Base-by-base conservation (phyloP, 2,797 vertebrate species). In the Emys orbicularis region DNA sequence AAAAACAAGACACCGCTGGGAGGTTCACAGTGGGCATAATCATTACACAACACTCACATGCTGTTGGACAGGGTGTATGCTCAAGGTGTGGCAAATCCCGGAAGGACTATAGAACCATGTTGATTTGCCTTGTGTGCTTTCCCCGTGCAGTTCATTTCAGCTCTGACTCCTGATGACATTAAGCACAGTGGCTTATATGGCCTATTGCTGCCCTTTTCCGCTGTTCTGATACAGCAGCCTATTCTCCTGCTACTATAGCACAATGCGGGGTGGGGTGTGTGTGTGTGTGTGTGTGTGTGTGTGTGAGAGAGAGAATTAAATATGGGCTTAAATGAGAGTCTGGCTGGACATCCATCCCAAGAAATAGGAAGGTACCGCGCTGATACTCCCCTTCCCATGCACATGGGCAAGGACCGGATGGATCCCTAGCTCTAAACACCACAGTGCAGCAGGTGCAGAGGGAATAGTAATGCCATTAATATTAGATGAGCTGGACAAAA, bases 71-170 rank as follows among this genome's bases (percentile, higher is more conserved):
- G 44, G 4, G 91, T 23, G 41, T 77, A 49, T 49, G 13, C 74
- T 49, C 0, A 0, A 93, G 74, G 90, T 81, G 84, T 56, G 41
- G 52, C 74, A 86, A 19, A 72, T 79, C 18, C 74, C 65, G n/a
- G 52, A n/a, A 3, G 5, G 83, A 76, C 61, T 85, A 31, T 5
- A 2, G 31, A 25, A 8, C 21, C 0, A 0, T 0, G 0, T 3
- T 83, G 31, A 16, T 25, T n/a, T 87, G 52, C 53, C 50, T 27
- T 12, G 50, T 3, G 0, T 4, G 1, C 23, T 79, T 12, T 8
- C 53, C 23, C 41, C 0, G 4, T 27, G 44, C 56, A 47, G 41
- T 18, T 47, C 56, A 23, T 49, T 9, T 0, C 25, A 79, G 27
- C 47, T 16, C 19, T 79, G 1, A 41, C 53, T 34, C 31, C 65